phyloP scores from a whole-genome alignment of 1,140 invertebrate species.

The Meteorus sp. region DNA sequence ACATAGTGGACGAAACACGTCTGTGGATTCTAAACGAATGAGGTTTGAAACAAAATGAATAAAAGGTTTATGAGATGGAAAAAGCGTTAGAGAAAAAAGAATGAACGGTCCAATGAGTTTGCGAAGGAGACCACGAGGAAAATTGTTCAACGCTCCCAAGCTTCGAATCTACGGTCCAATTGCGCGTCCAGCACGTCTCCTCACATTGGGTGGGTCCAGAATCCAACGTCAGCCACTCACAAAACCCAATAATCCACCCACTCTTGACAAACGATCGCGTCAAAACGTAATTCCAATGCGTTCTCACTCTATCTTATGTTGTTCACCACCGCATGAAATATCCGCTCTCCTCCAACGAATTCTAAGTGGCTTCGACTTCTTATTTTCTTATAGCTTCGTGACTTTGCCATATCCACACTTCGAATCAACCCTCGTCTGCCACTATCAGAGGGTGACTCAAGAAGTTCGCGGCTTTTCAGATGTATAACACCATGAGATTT shows the following conservation, averaged over 20 bases:
- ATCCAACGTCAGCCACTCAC: conserved; percentile 45
- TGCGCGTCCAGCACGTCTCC: neutral
- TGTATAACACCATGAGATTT: conserved; percentile 45
- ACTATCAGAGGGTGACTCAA: neutral
- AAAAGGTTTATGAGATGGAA: too few relatives aligned
- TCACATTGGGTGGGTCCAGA: conserved; percentile 1
- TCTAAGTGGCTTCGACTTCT: conserved; percentile 38
- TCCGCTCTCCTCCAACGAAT: too few relatives aligned
- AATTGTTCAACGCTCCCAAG: neutral
- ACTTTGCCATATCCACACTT: neutral
- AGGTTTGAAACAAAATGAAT: too few relatives aligned
- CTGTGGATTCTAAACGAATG: too few relatives aligned
- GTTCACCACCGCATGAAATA: too few relatives aligned
- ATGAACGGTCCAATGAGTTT: too few relatives aligned
- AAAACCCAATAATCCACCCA: conserved; percentile 55
- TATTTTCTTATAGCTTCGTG: too few relatives aligned
- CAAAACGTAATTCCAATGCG: conserved; percentile 53
- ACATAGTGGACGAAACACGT: too few relatives aligned
- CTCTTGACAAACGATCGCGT: conserved; percentile 54
- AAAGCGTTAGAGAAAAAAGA: too few relatives aligned
- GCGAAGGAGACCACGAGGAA: neutral
- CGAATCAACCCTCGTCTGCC: neutral
- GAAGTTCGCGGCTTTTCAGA: conserved; percentile 24
- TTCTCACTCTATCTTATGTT: conserved; percentile 33
- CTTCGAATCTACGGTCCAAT: too few relatives aligned